Conservation (phyloP, 1,140 invertebrate species). For the Hermatobates lingyangjiaoensis region DNA sequence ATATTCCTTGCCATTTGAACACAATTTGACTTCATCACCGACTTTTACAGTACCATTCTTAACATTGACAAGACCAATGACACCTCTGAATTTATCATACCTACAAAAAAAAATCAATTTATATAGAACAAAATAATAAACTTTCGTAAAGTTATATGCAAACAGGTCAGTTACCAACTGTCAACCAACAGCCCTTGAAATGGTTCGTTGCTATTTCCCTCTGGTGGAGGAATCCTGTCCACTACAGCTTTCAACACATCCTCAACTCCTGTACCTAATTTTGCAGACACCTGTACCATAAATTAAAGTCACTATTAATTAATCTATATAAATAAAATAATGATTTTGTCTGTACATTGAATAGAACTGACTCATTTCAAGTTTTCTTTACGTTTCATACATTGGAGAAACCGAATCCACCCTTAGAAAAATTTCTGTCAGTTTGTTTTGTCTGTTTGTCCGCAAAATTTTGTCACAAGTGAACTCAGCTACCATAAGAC, state of each 20-base stretch:
- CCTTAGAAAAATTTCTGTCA: too few relatives aligned
- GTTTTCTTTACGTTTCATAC: too few relatives aligned
- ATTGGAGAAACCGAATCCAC: too few relatives aligned
- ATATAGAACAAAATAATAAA: slow-evolving; percentile 33
- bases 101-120: slow-evolving; percentile 29
- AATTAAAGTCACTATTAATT: too few relatives aligned
- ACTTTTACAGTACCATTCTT: slow-evolving; percentile 48
- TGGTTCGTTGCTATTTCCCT: slow-evolving; percentile 32
- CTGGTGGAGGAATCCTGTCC: slow-evolving; percentile 55
- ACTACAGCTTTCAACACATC: slow-evolving; percentile 59
- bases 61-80: slow-evolving; percentile 59
- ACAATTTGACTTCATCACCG: slow-evolving; percentile 40
- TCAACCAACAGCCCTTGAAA: slow-evolving; percentile 80
- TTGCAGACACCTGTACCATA: slow-evolving; percentile 73
- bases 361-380: too few relatives aligned
- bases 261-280: slow-evolving; percentile 61
- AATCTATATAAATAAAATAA: too few relatives aligned
- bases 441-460: too few relatives aligned
- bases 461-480: too few relatives aligned
- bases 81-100: slow-evolving; percentile 76
- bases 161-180: slow-evolving; percentile 50
- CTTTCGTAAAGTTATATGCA: slow-evolving; percentile 18
- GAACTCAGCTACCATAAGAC: too few relatives aligned
- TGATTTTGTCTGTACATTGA: too few relatives aligned
- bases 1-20: slow-evolving; percentile 38